Conservation (phyloP, 2,797 vertebrate genomes). For the Petrocephalus schoutedeni region DNA sequence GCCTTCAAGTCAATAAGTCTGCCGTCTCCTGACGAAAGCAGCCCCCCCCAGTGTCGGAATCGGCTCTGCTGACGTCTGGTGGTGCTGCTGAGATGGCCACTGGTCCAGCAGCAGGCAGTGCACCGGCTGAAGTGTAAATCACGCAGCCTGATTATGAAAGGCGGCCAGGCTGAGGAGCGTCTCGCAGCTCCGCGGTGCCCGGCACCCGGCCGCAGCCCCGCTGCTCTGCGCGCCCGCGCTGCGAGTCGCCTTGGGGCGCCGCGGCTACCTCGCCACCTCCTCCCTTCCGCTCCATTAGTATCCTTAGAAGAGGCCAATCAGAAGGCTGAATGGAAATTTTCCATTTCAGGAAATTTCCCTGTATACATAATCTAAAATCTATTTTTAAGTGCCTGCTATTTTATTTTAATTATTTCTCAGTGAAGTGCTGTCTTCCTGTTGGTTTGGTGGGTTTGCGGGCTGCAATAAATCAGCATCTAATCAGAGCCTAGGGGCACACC, state of each 20-base stretch:
- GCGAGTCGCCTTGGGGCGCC: constrained; percentile 56
- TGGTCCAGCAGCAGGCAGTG: constrained; percentile 15
- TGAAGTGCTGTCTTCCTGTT: not conserved
- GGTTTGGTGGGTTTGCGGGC: not conserved
- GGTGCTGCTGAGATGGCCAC: not conserved
- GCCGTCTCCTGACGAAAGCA: not conserved
- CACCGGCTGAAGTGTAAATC: constrained; percentile 52
- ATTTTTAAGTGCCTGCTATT: not conserved
- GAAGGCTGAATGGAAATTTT: constrained; percentile 43
- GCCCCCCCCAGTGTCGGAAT: not conserved
- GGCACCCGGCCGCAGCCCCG: constrained; percentile 56
- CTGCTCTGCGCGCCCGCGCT: constrained; percentile 59
- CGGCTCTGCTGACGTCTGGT: constrained; percentile 9
- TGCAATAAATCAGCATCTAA: constrained; percentile 19
- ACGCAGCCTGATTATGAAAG: constrained; percentile 49
- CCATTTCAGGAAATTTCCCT: constrained; percentile 29
- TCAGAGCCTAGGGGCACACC: constrained; percentile 31
- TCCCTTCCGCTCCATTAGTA: constrained; percentile 54
- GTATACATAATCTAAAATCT: not conserved
- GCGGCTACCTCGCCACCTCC: constrained; percentile 59
- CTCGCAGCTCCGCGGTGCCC: constrained; percentile 57
- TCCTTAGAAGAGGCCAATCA: constrained; percentile 63
- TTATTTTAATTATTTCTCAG: not conserved
- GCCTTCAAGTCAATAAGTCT: not conserved
- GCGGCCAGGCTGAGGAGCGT: constrained; percentile 50